Percentiles rank a stretch among this genome's conserved stretches.
phyloP scores from a whole-genome alignment of 2,888 invertebrate genomes.

The Temnothorax ravouxi region DNA sequence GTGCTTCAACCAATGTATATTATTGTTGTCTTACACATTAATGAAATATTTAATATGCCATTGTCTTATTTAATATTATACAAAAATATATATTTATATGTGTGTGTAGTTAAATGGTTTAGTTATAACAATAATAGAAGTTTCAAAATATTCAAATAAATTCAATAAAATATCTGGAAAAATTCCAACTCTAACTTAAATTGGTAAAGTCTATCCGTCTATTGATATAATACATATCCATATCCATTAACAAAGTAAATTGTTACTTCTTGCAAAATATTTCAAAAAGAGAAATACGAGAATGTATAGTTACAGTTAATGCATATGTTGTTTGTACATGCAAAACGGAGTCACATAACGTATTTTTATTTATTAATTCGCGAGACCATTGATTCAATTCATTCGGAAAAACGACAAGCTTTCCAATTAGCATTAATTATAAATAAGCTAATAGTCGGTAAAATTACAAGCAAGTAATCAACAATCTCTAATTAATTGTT shows the following conservation, averaged over 20 bases:
- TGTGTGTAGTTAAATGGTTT: not conserved
- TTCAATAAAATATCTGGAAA: not conserved
- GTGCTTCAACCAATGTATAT: conserved; percentile 29
- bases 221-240: not conserved
- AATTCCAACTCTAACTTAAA: not conserved
- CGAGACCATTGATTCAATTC: conserved; percentile 24
- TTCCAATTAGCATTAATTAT: conserved; percentile 50
- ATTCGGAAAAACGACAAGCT: conserved; percentile 23
- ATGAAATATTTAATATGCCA: not conserved
- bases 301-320: conserved; percentile 5
- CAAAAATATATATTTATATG: not conserved
- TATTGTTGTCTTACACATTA: not conserved
- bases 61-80: not conserved
- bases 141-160: not conserved
- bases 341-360: not conserved
- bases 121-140: not conserved
- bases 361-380: conserved; percentile 14
- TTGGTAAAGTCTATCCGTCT: not conserved
- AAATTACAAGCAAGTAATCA: conserved; percentile 60
- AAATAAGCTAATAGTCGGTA: conserved; percentile 58
- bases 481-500: conserved; percentile 63
- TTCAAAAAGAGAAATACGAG: conserved; percentile 47
- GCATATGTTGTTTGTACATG: not conserved
- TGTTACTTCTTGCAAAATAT: not conserved
- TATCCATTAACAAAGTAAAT: not conserved